A percentile compares a stretch with the other conserved stretches of the same genome.
Conservation (phyloP, 1,140 invertebrate genomes). For the Oncopeltus fasciatus region DNA sequence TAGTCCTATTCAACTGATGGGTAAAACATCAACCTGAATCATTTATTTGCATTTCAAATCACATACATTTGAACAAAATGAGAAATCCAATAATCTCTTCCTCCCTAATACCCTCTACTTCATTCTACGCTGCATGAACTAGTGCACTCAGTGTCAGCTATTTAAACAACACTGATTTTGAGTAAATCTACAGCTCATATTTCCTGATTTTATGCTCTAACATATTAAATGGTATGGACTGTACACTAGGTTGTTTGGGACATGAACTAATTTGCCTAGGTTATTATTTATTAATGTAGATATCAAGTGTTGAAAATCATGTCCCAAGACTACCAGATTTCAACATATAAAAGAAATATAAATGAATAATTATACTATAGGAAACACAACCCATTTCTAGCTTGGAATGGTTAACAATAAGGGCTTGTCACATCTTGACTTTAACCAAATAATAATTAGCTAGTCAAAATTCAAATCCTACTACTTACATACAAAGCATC, state of each 20-base stretch:
- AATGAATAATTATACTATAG: not conserved
- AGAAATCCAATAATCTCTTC: too few relatives aligned
- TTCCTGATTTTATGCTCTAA: not conserved
- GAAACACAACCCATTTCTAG: not conserved
- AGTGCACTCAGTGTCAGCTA: too few relatives aligned
- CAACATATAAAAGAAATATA: not conserved
- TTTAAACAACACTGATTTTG: not conserved
- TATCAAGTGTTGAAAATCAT: not conserved
- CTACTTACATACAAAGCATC: too few relatives aligned
- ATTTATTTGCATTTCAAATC: too few relatives aligned
- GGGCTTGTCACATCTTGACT: too few relatives aligned
- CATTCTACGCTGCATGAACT: too few relatives aligned
- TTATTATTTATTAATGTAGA: not conserved
- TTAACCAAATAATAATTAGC: too few relatives aligned
- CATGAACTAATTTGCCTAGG: not conserved
- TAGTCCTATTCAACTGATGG: too few relatives aligned
- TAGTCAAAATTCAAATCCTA: too few relatives aligned
- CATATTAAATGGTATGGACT: not conserved
- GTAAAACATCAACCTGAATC: too few relatives aligned
- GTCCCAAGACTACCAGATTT: not conserved
- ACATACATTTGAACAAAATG: too few relatives aligned
- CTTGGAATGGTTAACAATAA: slow-evolving; percentile 1
- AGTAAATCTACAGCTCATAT: slow-evolving; percentile 3
- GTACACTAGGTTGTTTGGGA: slow-evolving; percentile 1
- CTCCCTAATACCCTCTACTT: too few relatives aligned